phyloP scores from a whole-genome alignment of 2,797 vertebrate species.

The Leptodactylus fallax region DNA sequence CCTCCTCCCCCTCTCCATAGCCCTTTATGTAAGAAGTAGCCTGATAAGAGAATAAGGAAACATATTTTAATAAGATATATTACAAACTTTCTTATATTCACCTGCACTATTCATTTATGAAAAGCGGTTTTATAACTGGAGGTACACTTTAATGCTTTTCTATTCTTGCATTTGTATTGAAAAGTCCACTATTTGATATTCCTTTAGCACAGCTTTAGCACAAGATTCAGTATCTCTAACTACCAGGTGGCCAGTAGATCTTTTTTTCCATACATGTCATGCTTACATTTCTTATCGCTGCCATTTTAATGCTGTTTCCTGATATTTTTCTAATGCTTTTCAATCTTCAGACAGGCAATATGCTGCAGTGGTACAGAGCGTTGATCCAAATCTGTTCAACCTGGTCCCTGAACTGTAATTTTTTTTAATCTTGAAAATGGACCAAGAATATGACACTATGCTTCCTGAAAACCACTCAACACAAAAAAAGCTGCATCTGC shows the following conservation, averaged over 20 bases:
- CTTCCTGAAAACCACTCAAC: slow-evolving; percentile 25
- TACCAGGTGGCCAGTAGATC: not conserved
- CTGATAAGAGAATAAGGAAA: too few species aligned
- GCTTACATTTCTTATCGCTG: slow-evolving; percentile 33
- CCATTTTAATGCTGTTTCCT: slow-evolving; percentile 23
- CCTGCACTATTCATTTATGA: too few species aligned
- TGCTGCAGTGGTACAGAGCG: slow-evolving; percentile 4
- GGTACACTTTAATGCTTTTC: not conserved
- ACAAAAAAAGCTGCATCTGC: slow-evolving; percentile 39
- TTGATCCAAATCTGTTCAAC: slow-evolving; percentile 42
- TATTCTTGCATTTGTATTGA: not conserved
- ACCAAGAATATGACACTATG: slow-evolving; percentile 23
- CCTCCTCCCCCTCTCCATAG: too few species aligned
- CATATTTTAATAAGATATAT: too few species aligned
- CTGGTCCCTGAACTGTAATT: slow-evolving; percentile 46
- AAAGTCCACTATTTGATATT: not conserved
- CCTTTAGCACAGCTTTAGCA: not conserved
- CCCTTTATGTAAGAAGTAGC: too few species aligned
- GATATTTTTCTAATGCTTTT: not conserved
- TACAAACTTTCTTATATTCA: too few species aligned
- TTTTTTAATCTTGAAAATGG: slow-evolving; percentile 48
- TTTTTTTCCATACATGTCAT: slow-evolving; percentile 2
- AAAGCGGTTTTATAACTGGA: too few species aligned
- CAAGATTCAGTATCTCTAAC: not conserved
- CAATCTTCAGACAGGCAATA: slow-evolving; percentile 31